Base-by-base conservation (phyloP, 2,797 vertebrate species). In the Anguilla anguilla region DNA sequence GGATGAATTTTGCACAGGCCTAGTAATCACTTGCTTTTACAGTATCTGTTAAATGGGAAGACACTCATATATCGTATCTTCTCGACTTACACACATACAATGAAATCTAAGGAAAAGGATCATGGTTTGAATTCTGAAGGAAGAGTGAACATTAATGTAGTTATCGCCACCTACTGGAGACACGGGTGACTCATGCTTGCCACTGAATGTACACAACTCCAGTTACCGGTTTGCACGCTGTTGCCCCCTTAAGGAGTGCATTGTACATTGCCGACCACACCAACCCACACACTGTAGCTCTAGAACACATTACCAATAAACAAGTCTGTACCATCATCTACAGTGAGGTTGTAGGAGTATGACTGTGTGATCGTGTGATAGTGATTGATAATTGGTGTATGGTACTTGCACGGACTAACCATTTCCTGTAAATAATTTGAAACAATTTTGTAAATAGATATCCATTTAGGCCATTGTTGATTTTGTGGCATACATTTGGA, bases 131-230 rank as follows among this genome's bases (percentile, higher is more conserved):
- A 39, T 43, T n/a, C 74, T 46, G 35, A 39, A 39, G 6, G 28
- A 35, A 17, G 7, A 7, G 39, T 77, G 4, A 31, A 31, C 74
- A 43, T 5, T 72, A 46, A 19, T 31, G 74, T 77, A 77, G 39
- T 72, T 77, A 77, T 43, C 35, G 74, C 74, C 74, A 77, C 74
- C 74, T 77, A 35, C 74, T 39, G 74, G 72, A 39, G 17, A 39
- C 10, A 77, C 0, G 43, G 31, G 11, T 19, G 15, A 19, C 35
- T 77, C 35, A 3, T 19, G 9, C 28, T 17, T 77, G 39, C 35
- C 35, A 19, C 74, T 43, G 74, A 77, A 43, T 43, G 15, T 77
- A 43, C 1, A 77, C 64, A 67, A 67, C 4, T 67, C 19, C 69
- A 31, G 69, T 15, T 74, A 17, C 31, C 9, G 3, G 6, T 43